Conservation (phyloP, 2,888 invertebrate genomes). For the Andrena praecox region DNA sequence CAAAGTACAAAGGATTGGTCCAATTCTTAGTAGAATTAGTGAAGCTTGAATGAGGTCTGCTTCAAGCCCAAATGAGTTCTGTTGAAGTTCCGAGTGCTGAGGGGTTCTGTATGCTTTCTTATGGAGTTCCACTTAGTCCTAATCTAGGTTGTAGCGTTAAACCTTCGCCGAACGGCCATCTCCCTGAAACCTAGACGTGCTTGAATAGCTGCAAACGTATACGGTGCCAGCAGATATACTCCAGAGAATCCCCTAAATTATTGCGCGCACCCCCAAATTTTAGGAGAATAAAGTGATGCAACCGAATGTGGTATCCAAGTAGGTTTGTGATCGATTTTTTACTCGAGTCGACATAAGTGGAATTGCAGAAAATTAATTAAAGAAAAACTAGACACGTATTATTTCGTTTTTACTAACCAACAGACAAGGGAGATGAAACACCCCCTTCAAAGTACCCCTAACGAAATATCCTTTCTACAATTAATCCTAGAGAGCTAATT, state of each 20-base stretch:
- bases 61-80: neutral
- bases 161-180: neutral
- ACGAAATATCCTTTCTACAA: too few relatives aligned
- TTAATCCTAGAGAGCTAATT: too few relatives aligned
- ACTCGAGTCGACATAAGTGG: too few relatives aligned
- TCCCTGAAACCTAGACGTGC: neutral
- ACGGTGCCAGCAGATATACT: neutral
- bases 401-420: too few relatives aligned
- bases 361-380: too few relatives aligned
- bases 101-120: conserved; percentile 3
- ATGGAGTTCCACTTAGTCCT: neutral
- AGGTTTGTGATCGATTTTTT: too few relatives aligned
- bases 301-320: neutral
- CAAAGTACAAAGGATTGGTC: neutral
- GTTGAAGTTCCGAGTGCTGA: neutral
- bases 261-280: neutral
- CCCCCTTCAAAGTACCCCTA: too few relatives aligned
- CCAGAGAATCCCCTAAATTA: neutral
- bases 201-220: neutral
- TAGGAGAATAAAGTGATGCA: neutral
- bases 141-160: neutral
- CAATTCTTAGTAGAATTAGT: conserved; percentile 1
- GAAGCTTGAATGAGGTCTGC: neutral
- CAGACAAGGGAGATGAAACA: too few relatives aligned
- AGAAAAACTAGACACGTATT: too few relatives aligned